phyloP scores from a whole-genome alignment of 2,888 invertebrate species.

The Ormia ochracea region DNA sequence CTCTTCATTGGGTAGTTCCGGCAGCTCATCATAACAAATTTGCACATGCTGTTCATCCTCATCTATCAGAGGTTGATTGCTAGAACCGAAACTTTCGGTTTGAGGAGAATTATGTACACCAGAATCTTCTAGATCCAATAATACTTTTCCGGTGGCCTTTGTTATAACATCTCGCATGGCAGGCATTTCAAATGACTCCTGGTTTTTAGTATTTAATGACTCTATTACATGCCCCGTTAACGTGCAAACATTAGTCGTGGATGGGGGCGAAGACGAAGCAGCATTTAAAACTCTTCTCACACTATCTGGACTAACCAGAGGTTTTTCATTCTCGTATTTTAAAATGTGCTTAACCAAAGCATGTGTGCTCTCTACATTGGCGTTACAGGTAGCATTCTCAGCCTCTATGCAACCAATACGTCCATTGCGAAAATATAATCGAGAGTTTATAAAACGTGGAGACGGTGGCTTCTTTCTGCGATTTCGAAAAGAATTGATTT shows the following conservation, averaged over 20 bases:
- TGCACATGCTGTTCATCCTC: slow-evolving; percentile 75
- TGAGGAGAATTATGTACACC: slow-evolving; percentile 58
- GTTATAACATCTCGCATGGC: slow-evolving; percentile 67
- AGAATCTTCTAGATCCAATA: slow-evolving; percentile 55
- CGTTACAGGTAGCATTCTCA: slow-evolving; percentile 72
- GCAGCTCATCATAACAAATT: slow-evolving; percentile 74
- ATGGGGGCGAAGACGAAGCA: slow-evolving; percentile 27
- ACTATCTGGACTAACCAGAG: slow-evolving; percentile 75
- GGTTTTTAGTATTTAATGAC: slow-evolving; percentile 35
- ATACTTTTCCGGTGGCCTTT: slow-evolving; percentile 63
- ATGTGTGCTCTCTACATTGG: slow-evolving; percentile 76
- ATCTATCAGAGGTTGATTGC: slow-evolving; percentile 65
- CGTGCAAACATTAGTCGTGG: slow-evolving; percentile 6
- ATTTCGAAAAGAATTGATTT: slow-evolving; percentile 75
- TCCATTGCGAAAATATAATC: slow-evolving; percentile 76
- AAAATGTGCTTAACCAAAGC: slow-evolving; percentile 76
- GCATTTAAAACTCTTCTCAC: slow-evolving; percentile 71
- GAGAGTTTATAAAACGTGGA: slow-evolving; percentile 74
- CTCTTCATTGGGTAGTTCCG: slow-evolving; percentile 74
- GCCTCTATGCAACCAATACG: slow-evolving; percentile 76
- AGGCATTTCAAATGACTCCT: slow-evolving; percentile 64
- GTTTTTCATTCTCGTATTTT: slow-evolving; percentile 74
- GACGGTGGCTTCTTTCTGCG: slow-evolving; percentile 69
- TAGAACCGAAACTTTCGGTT: slow-evolving; percentile 56
- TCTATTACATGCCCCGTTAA: slow-evolving; percentile 53